A percentile compares a stretch with the other conserved stretches of the same genome.
These are phyloP conservation scores for Alectura lathami DNA, from an alignment of 2,113 vertebrate species.

Conservation along the genomic window DNA sequence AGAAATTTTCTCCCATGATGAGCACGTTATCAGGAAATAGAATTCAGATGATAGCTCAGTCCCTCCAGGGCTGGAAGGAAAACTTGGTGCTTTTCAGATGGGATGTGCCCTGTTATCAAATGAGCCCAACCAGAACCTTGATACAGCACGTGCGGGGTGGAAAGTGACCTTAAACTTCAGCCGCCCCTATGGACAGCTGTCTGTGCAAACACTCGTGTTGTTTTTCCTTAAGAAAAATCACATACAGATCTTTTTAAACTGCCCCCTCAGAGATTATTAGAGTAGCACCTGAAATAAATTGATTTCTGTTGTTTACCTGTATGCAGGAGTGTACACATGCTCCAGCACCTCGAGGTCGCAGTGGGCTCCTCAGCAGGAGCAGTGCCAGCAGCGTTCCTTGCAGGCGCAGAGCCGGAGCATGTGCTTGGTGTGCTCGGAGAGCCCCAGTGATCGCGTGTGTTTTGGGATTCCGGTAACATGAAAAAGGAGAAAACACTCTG, in stretches of 20 bases:
- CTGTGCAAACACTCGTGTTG: background rate
- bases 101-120: background rate
- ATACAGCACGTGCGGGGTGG: background rate
- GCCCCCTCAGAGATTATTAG: background rate
- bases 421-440: background rate
- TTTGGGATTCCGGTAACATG: background rate
- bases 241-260: background rate
- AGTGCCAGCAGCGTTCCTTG: background rate
- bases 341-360: background rate
- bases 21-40: conserved; percentile 54
- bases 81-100: background rate
- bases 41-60: conserved; percentile 26
- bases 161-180: conserved; percentile 38
- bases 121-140: background rate
- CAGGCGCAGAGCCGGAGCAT: background rate
- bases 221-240: background rate
- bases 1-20: conserved; percentile 56
- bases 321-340: accelerated
- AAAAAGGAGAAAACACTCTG: background rate
- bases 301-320: background rate
- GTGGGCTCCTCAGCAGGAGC: background rate
- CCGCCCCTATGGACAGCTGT: background rate
- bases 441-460: accelerated
- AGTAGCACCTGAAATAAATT: background rate
- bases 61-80: background rate